Conservation (phyloP, 2,113 vertebrate species). For the Chamaea fasciata region DNA sequence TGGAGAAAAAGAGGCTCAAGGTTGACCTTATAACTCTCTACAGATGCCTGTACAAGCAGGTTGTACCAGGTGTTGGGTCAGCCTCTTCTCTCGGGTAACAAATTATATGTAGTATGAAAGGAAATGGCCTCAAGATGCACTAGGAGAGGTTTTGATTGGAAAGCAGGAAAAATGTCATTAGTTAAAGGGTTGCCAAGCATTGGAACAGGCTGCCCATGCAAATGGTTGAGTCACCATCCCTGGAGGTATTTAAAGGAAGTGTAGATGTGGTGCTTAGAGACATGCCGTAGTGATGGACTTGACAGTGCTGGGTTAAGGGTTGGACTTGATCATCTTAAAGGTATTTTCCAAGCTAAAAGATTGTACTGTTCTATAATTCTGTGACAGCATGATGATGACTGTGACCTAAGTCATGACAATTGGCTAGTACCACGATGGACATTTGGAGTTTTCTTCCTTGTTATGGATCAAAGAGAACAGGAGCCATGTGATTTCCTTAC, state of each 20-base stretch:
- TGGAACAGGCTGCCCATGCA: not conserved
- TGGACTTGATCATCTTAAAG: not conserved
- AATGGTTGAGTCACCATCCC: not conserved
- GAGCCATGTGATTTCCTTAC: not conserved
- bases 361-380: not conserved
- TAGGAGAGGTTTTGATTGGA: not conserved
- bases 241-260: not conserved
- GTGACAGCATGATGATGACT: not conserved
- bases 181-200: not conserved
- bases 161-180: not conserved
- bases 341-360: not conserved
- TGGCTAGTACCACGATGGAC: not conserved
- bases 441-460: not conserved
- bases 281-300: not conserved
- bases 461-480: not conserved
- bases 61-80: not conserved
- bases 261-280: not conserved
- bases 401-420: not conserved
- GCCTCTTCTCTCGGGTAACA: not conserved
- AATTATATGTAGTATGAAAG: not conserved
- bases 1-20: not conserved
- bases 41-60: not conserved
- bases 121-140: not conserved
- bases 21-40: not conserved
- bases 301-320: not conserved